A percentile compares a stretch with the other conserved stretches of the same genome.
phyloP scores from a whole-genome alignment of 2,888 invertebrate genomes.

The Seira ritae region DNA sequence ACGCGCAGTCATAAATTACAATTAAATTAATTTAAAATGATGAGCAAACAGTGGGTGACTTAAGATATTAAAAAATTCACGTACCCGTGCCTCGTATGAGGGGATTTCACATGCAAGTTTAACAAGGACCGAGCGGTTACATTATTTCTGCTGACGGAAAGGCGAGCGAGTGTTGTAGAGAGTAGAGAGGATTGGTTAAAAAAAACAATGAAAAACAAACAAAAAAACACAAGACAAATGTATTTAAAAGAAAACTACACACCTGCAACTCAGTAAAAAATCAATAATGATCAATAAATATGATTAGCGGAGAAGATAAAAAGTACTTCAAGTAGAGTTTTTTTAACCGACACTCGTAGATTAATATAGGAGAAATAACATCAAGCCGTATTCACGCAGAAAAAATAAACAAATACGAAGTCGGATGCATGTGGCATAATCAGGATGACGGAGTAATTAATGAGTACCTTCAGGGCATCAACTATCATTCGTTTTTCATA shows the following conservation, averaged over 20 bases:
- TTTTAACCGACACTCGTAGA: not conserved
- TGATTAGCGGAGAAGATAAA: too few relatives aligned
- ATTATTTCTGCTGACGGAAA: conserved; percentile 70
- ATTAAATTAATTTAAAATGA: conserved; percentile 9
- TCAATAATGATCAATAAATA: not conserved
- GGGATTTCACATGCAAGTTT: conserved; percentile 75
- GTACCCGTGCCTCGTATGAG: conserved; percentile 74
- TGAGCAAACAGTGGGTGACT: conserved; percentile 4
- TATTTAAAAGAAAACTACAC: conserved; percentile 19
- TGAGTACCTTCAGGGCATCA: conserved; percentile 25
- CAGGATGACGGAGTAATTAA: conserved; percentile 32
- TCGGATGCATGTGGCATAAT: not conserved
- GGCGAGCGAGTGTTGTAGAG: conserved; percentile 32
- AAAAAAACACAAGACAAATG: conserved; percentile 55
- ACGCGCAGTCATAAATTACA: not conserved
- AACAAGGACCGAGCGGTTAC: conserved; percentile 75
- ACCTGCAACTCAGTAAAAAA: not conserved
- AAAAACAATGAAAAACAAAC: conserved; percentile 35
- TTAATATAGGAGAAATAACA: not conserved
- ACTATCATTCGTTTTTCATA: conserved; percentile 1
- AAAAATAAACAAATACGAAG: conserved; percentile 19
- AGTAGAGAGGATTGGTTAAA: conserved; percentile 22
- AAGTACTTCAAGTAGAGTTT: too few relatives aligned
- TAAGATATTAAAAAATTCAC: conserved; percentile 30
- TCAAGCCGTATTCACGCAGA: not conserved